These are phyloP conservation scores for Mirza zaza DNA, from an alignment of 2,113 vertebrate species.

Conservation along the genomic window DNA sequence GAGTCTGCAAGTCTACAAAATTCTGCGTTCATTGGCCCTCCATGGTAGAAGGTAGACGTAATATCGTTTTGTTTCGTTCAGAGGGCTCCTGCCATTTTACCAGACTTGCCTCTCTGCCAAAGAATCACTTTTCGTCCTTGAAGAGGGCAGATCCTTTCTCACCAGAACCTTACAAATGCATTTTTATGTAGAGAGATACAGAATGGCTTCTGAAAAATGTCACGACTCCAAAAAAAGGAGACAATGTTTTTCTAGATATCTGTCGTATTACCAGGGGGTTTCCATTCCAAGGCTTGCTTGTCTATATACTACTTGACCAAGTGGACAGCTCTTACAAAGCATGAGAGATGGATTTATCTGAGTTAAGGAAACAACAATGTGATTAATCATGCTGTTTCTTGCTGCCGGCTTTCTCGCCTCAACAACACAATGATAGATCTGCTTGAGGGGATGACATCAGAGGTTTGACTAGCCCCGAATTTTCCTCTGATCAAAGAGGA, in stretches of 20 bases:
- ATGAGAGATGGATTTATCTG: constrained; percentile 15
- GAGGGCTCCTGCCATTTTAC: not conserved
- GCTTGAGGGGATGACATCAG: not conserved
- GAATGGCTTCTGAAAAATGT: not conserved
- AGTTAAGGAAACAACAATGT: constrained; percentile 41
- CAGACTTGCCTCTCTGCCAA: not conserved
- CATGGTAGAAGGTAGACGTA: not conserved
- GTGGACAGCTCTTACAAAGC: not conserved
- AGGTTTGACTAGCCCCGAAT: not conserved
- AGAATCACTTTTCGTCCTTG: not conserved
- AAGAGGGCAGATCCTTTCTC: not conserved
- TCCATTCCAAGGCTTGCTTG: not conserved
- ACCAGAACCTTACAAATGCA: not conserved
- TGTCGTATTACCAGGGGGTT: constrained; percentile 11
- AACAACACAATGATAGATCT: not conserved
- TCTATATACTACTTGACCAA: constrained; percentile 33
- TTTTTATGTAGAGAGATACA: not conserved
- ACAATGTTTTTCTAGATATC: not conserved
- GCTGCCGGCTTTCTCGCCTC: not conserved
- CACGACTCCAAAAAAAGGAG: not conserved
- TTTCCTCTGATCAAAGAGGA: not conserved
- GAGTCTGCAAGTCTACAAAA: not conserved
- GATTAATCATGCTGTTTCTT: constrained; percentile 8
- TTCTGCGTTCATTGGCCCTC: not conserved
- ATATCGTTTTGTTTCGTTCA: not conserved